Percentiles rank a stretch among this genome's conserved stretches.
These are phyloP conservation scores for Heliconius hortense DNA, from an alignment of 2,888 invertebrate species.

Conservation along the genomic window DNA sequence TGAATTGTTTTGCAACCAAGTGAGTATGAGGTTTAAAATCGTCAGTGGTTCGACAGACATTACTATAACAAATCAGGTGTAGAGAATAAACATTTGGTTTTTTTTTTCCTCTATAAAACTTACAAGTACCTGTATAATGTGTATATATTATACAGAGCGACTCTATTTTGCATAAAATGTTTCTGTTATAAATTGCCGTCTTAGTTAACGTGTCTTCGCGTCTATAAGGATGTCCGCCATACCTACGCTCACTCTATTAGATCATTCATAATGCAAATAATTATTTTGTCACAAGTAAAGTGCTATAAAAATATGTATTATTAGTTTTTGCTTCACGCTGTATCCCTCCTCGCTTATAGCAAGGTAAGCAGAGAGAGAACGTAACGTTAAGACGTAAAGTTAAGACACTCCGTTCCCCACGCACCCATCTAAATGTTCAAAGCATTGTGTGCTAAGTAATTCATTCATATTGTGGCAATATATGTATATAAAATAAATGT, in stretches of 20 bases:
- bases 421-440: not conserved
- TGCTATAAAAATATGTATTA: not conserved
- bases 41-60: not conserved
- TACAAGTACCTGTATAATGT: not conserved
- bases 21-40: not conserved
- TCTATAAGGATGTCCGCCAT: slow-evolving; percentile 75
- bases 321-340: not conserved
- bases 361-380: not conserved
- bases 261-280: slow-evolving; percentile 49
- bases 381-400: not conserved
- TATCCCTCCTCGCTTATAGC: too few relatives aligned
- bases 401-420: not conserved
- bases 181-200: slow-evolving; percentile 69
- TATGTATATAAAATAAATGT: not conserved
- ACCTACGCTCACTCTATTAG: slow-evolving; percentile 58
- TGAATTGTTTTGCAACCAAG: not conserved
- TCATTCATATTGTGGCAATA: too few relatives aligned
- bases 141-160: not conserved
- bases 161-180: slow-evolving; percentile 53
- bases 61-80: not conserved
- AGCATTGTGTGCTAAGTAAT: not conserved
- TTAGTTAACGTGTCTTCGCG: slow-evolving; percentile 68
- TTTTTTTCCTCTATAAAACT: not conserved
- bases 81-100: not conserved
- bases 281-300: slow-evolving; percentile 26